Conservation (phyloP, 2,113 vertebrate species). For the Rhea pennata region DNA sequence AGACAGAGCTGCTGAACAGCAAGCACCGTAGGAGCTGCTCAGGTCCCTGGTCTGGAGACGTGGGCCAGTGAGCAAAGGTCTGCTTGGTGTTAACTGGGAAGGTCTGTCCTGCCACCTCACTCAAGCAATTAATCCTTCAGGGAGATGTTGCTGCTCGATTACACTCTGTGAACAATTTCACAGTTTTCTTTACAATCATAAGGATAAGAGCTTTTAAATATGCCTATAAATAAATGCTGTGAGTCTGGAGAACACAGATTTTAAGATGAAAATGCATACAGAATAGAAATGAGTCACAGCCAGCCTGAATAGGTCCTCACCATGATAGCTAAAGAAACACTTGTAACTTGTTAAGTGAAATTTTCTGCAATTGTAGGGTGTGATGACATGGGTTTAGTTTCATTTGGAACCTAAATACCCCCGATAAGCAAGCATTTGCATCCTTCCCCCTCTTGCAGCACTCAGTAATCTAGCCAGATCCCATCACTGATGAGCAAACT, state of each 20-base stretch:
- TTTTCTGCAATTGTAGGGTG: neutral
- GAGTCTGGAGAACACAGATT: neutral
- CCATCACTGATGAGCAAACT: neutral
- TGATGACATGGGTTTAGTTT: neutral
- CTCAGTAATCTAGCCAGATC: neutral
- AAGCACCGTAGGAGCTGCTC: neutral
- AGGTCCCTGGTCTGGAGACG: neutral
- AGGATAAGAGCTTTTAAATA: neutral
- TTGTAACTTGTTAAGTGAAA: neutral
- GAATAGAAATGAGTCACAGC: neutral
- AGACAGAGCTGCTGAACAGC: neutral
- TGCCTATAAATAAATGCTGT: neutral
- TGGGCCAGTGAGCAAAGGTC: neutral
- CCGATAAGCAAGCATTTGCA: neutral
- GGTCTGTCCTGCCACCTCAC: neutral
- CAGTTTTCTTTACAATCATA: neutral
- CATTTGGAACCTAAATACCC: neutral
- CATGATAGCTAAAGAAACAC: neutral
- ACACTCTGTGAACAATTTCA: neutral
- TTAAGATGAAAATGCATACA: neutral
- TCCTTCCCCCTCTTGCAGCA: neutral
- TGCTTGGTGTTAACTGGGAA: rapidly evolving
- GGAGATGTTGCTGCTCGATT: neutral
- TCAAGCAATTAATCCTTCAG: neutral
- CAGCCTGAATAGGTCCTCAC: neutral